Evolutionary conservation across 64 coral and sea anemone genomes (phyloP), one percentile per base, ranked within the genome.

Genomic region (Montipora sp.): DNA sequence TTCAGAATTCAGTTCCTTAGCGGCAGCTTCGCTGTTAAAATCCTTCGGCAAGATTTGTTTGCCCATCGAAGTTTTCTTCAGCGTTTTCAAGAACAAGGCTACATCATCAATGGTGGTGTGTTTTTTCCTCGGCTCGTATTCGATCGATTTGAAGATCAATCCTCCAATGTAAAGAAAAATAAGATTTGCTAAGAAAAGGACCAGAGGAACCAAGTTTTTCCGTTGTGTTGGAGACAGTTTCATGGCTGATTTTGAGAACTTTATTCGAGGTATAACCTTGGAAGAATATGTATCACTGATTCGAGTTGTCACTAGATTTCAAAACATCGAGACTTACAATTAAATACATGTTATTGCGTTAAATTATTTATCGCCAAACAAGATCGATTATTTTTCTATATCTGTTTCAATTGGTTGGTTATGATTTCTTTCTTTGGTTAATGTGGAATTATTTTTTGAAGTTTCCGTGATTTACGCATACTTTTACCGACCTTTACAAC

Each of bases 81-180:
- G 58, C 18, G 93, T 78, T 65, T 98, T 61, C 66, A 98, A 76
- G 61, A 98, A 80, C 51, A 90, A 87, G 6, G 48, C 77, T 1
- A 93, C 90, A 16, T 98, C 87, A 4, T 93, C 80, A 58, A 20
- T 44, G 6, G 93, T 93, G 77, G 79, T 87, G 3, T 87, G 75
- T 76, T 80, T 58, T 43, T 66, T 9, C 77, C 57, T 87, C 19
- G 80, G 90, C 18, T 80, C 51, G 89, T 98, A 70, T 48, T 98
- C 96, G 19, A 92, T 93, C 13, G 87, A 87, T 20, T 83, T 87
- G 81, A 98, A 98, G 22, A 98, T 93, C 27, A 95, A 83, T 9
- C 96, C 96, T 22, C 96, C 96, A 6, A 98, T 51, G 14, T 90
- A 98, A 14, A 98, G 81, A 78, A 90, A 98, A 2, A 98, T 11